These are phyloP conservation scores for Botrylloides violaceus DNA, from an alignment of 23 tunicate genomes.

Conservation along the genomic window DNA sequence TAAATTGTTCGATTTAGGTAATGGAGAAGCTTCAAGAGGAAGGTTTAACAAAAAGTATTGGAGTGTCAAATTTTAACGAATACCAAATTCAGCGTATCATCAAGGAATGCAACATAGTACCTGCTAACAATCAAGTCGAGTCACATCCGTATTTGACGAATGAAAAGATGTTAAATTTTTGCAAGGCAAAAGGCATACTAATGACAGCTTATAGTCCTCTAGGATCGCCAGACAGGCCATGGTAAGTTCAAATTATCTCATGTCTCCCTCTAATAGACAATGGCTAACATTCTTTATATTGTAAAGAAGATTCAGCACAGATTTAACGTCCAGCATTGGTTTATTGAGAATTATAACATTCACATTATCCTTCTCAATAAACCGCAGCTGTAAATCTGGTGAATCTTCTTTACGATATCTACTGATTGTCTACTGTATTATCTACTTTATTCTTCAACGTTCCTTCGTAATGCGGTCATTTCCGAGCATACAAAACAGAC, in stretches of 20 bases:
- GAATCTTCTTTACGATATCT: no score
- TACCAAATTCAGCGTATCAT: conserved; percentile 64
- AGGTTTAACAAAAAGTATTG: conserved; percentile 68
- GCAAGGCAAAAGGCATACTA: conserved; percentile 38
- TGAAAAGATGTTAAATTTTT: conserved; percentile 32
- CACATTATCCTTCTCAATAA: no score
- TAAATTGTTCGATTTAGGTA: conserved; percentile 27
- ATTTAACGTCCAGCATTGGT: no score
- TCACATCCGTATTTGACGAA: conserved; percentile 55
- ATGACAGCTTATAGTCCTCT: conserved; percentile 71
- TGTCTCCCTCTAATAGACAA: no score
- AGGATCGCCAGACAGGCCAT: conserved; percentile 58
- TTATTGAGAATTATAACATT: no score
- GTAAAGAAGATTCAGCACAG: no score
- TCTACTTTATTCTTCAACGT: no score
- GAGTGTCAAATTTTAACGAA: conserved; percentile 87
- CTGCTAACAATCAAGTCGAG: conserved; percentile 81
- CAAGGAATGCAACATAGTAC: conserved; percentile 35
- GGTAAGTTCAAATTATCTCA: conserved; percentile 70
- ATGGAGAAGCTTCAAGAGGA: conserved; percentile 53
- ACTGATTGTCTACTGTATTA: no score
- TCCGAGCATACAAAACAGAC: no score
- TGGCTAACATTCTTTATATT: no score
- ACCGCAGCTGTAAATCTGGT: no score
- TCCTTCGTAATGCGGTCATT: no score